Percentiles rank a stretch among this genome's conserved stretches.
phyloP scores from a whole-genome alignment of 1,140 invertebrate genomes.

The Schlechtendalia chinensis region DNA sequence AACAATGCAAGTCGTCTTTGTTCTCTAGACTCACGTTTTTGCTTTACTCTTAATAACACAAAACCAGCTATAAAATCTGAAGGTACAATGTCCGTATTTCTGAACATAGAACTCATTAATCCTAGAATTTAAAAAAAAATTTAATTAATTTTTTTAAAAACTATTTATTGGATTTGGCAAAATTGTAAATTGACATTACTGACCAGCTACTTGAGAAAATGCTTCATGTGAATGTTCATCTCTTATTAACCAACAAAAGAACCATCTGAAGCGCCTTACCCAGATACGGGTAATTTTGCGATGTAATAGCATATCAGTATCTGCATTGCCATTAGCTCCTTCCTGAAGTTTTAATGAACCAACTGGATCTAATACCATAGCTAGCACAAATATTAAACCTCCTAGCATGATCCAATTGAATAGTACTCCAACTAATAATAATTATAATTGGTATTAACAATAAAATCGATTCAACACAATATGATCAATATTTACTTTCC shows the following conservation, averaged over 20 bases:
- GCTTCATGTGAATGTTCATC: slow-evolving; percentile 79
- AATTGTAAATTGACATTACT: slow-evolving; percentile 51
- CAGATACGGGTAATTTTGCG: slow-evolving; percentile 64
- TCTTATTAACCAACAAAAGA: slow-evolving; percentile 76
- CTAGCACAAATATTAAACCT: slow-evolving; percentile 71
- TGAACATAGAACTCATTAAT: slow-evolving; percentile 71
- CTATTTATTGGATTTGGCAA: not conserved
- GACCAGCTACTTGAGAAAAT: slow-evolving; percentile 79
- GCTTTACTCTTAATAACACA: slow-evolving; percentile 72
- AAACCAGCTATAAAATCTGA: slow-evolving; percentile 85
- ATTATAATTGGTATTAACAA: not conserved
- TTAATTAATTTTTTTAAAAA: not conserved
- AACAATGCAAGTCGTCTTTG: slow-evolving; percentile 68
- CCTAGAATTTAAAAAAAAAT: slow-evolving; percentile 57
- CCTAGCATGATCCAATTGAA: slow-evolving; percentile 78
- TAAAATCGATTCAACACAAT: slow-evolving; percentile 7
- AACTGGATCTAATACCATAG: slow-evolving; percentile 77
- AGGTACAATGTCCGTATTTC: slow-evolving; percentile 81
- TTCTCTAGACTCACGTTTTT: slow-evolving; percentile 70
- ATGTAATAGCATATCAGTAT: slow-evolving; percentile 56
- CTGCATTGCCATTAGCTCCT: slow-evolving; percentile 52
- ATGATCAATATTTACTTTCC: slow-evolving; percentile 61
- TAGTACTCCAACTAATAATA: slow-evolving; percentile 67
- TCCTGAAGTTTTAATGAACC: slow-evolving; percentile 67
- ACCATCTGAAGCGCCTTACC: slow-evolving; percentile 70